phyloP scores from a whole-genome alignment of 1,140 invertebrate genomes.

The Drosophila subpulchrella region DNA sequence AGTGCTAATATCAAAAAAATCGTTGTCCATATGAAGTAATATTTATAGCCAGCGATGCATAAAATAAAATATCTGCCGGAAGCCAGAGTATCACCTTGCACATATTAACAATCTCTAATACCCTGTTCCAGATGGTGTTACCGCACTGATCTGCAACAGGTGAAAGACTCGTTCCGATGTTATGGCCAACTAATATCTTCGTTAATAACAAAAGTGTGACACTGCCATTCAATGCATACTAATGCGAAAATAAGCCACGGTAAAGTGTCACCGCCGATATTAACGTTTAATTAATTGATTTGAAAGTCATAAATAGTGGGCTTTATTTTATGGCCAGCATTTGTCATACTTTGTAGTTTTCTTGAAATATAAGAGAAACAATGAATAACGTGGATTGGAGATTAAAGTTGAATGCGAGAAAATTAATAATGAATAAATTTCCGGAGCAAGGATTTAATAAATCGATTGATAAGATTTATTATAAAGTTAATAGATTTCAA shows the following conservation, averaged over 20 bases:
- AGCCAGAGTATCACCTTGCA: conserved; percentile 1
- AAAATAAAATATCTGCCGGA: conserved; percentile 10
- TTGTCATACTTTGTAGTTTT: conserved; percentile 8
- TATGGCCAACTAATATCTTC: conserved; percentile 3
- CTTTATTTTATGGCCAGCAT: background rate
- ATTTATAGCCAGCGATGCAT: conserved; percentile 3
- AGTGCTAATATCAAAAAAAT: conserved; percentile 16
- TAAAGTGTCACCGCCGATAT: conserved; percentile 3
- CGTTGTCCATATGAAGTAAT: conserved; percentile 2
- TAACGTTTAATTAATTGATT: conserved; percentile 30
- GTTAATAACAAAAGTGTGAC: conserved; percentile 13
- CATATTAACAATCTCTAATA: conserved; percentile 19
- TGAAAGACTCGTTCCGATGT: conserved; percentile 18
- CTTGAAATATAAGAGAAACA: background rate
- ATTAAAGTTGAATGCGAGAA: background rate
- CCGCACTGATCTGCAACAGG: conserved; percentile 26
- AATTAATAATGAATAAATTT: background rate
- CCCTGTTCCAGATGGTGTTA: conserved; percentile 20
- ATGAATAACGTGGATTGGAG: background rate
- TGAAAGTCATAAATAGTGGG: conserved; percentile 23
- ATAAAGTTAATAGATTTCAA: background rate
- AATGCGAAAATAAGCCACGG: conserved; percentile 29
- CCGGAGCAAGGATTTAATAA: background rate
- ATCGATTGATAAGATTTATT: background rate
- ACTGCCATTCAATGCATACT: conserved; percentile 15